Evolutionary conservation across 2,113 vertebrate species (phyloP), one percentile per base, ranked within the genome.

Genomic region (Nesoenas mayeri): DNA sequence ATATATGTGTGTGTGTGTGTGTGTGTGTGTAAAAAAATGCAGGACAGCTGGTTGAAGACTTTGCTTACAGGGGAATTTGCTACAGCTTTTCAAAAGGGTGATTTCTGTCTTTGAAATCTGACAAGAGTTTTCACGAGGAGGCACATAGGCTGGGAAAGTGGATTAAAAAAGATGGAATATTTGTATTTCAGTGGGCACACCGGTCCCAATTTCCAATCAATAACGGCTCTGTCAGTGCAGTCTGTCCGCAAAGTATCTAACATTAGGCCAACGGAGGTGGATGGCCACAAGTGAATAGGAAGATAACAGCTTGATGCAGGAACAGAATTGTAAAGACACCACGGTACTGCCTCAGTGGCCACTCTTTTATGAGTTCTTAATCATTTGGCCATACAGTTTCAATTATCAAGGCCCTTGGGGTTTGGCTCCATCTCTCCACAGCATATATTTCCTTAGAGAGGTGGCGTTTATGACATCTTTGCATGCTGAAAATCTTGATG

Each of bases 391-490:
- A 90, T 69, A 57, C 24, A 90, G 50, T 90, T 96, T 91, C 79
- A 85, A 90, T 93, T 91, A 93, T 53, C 40, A 85, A 81, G 66
- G 71, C 79, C 58, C 77, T 61, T 61, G 48, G 61, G 79, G 67
- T 84, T 96, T 97, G 85, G 82, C 79, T 95, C 18, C 64, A 54
- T 80, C 40, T 72, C 61, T 60, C 36, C 29, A 83, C 84, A 95
- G 65, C 36, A 40, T 56, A 1, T 71, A 48, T 66, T 86, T 93
- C 31, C 62, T 79, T 88, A 61, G 34, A 82, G 60, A 72, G 6
- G 56, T 80, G 34, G 60, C 57, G 72, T 86, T 93, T 79, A 86
- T 58, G 69, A 71, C 48, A 92, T 88, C 65, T 71, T 79, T 91
- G 44, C 69, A 86, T 48, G 50, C 51, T 85, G 74, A 93, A 85